Conservation (phyloP, 2,113 vertebrate species). For the Gymnarchus niloticus region DNA sequence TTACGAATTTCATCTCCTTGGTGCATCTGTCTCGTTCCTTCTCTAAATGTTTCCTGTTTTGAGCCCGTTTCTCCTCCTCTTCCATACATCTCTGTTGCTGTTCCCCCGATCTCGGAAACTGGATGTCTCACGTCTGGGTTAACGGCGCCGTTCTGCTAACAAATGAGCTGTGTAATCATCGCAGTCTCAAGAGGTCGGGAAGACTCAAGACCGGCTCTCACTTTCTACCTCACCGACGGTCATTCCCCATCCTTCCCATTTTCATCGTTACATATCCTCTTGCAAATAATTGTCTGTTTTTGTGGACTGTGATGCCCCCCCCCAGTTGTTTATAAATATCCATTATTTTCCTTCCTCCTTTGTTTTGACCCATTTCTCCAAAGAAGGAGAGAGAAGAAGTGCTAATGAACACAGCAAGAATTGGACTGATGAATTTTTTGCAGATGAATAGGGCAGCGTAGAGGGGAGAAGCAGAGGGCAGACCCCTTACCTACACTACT, state of each 20-base stretch:
- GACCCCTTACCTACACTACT: not conserved
- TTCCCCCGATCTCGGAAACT: slow-evolving; percentile 11
- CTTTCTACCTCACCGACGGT: slow-evolving; percentile 14
- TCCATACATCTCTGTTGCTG: not conserved
- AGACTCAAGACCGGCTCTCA: slow-evolving; percentile 30
- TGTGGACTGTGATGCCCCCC: not conserved
- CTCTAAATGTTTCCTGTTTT: not conserved
- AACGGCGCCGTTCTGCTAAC: slow-evolving; percentile 52
- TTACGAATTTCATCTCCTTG: not conserved
- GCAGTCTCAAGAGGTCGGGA: slow-evolving; percentile 41
- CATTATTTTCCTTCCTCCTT: not conserved
- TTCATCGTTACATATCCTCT: not conserved
- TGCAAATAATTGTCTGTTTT: not conserved
- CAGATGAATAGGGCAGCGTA: not conserved
- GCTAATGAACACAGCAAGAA: not conserved
- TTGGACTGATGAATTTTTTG: not conserved
- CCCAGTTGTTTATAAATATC: not conserved
- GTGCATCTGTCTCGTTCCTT: not conserved
- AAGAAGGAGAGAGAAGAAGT: not conserved
- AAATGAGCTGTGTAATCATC: slow-evolving; percentile 57
- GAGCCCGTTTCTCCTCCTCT: not conserved
- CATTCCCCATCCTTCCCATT: not conserved
- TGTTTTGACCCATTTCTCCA: not conserved
- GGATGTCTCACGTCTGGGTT: slow-evolving; percentile 37
- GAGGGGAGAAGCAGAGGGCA: not conserved